Conservation (phyloP, 2,113 vertebrate species). For the Diadophis punctatus region DNA sequence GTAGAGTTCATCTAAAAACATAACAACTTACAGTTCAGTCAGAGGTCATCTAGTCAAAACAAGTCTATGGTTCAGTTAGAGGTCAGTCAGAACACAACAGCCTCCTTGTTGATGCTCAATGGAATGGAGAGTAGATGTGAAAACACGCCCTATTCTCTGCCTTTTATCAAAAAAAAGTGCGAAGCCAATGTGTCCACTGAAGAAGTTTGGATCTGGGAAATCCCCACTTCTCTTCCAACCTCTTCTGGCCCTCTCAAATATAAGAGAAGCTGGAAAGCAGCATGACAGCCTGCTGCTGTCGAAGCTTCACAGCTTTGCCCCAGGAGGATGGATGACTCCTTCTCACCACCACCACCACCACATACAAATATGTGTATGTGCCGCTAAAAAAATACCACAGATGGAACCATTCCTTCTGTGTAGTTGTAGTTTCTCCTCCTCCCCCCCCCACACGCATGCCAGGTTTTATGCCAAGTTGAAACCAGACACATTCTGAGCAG, state of each 20-base stretch:
- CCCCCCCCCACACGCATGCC: rapidly evolving
- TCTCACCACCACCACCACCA: neutral
- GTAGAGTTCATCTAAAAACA: too few relatives aligned
- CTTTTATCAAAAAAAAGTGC: neutral
- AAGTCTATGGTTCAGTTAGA: too few relatives aligned
- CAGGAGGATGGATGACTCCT: neutral
- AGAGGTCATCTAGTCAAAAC: too few relatives aligned
- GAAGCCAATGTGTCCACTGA: neutral
- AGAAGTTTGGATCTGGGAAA: neutral
- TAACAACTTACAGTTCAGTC: too few relatives aligned
- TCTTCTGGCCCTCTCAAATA: neutral
- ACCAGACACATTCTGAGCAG: neutral
- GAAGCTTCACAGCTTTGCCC: neutral
- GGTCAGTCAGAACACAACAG: too few relatives aligned
- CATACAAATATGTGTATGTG: neutral
- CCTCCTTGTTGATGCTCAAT: neutral
- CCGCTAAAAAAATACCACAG: neutral
- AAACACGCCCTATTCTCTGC: neutral
- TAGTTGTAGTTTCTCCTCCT: neutral
- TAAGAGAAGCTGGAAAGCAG: neutral
- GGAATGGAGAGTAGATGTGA: neutral
- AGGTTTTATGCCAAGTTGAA: neutral
- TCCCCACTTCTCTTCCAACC: neutral
- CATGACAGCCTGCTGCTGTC: neutral
- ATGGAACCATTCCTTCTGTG: neutral